Conservation (phyloP, 2,888 invertebrate species). For the Harmothoe impar region DNA sequence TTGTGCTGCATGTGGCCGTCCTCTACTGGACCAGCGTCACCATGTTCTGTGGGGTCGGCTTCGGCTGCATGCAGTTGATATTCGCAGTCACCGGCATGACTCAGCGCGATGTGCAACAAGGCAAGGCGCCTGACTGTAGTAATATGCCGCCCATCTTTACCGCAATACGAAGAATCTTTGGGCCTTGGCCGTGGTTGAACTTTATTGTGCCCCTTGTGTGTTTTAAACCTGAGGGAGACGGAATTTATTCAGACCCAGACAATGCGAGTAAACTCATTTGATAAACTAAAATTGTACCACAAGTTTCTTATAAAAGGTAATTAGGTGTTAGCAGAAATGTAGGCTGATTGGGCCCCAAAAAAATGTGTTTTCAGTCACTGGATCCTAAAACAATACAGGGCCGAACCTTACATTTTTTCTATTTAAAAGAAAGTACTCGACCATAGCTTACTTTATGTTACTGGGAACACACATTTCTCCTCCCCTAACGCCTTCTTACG, state of each 20-base stretch:
- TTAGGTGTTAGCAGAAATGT: no score
- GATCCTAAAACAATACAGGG: no score
- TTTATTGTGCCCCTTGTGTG: slow-evolving; percentile 51
- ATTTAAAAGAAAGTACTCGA: no score
- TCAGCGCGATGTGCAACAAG: slow-evolving; percentile 26
- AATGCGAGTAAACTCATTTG: background rate
- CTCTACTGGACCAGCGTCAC: slow-evolving; percentile 9
- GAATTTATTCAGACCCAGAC: background rate
- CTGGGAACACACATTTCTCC: no score
- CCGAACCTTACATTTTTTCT: no score
- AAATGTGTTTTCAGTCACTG: no score
- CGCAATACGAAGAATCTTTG: background rate
- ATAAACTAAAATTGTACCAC: background rate
- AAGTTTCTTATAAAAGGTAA: no score
- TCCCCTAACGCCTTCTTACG: no score
- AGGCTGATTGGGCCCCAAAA: no score
- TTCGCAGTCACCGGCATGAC: slow-evolving; percentile 44
- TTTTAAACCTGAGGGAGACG: slow-evolving; percentile 8
- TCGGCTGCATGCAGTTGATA: slow-evolving; percentile 36
- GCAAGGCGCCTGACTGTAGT: background rate
- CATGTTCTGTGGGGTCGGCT: background rate
- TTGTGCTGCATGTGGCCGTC: slow-evolving; percentile 22
- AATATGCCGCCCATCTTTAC: background rate
- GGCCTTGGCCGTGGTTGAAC: slow-evolving; percentile 33
- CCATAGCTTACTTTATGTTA: no score